Conservation (phyloP, 2,888 invertebrate genomes). For the Crepidodera aurea region DNA sequence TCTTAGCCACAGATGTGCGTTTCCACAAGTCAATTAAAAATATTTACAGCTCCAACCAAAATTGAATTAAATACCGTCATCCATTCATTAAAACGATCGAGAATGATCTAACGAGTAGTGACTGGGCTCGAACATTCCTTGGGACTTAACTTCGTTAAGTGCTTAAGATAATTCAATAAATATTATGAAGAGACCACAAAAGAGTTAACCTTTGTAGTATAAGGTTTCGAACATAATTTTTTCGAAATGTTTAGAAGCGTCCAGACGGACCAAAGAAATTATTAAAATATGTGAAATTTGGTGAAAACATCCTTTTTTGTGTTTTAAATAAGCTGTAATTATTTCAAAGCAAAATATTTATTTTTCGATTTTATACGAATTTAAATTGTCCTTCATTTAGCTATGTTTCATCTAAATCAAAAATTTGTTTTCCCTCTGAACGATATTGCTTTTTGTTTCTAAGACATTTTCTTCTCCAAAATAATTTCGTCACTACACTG, state of each 20-base stretch:
- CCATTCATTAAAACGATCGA: background rate
- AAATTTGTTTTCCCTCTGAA: no score
- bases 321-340: no score
- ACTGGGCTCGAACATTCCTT: background rate
- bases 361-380: no score
- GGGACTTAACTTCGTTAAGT: background rate
- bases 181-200: background rate
- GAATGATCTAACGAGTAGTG: background rate
- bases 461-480: no score
- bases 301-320: no score
- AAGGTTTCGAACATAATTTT: background rate
- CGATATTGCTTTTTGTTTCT: no score
- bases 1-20: background rate
- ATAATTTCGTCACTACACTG: no score
- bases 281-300: no score
- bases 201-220: background rate
- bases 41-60: background rate
- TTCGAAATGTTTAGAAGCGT: background rate
- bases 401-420: no score
- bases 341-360: no score
- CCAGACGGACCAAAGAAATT: no score
- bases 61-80: background rate
- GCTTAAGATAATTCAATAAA: slow-evolving; percentile 1
- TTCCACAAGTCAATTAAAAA: background rate
- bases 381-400: no score